A percentile compares a stretch with the other conserved stretches of the same genome.
Conservation (phyloP, 2,888 invertebrate species). For the Metacarcinus magister region DNA sequence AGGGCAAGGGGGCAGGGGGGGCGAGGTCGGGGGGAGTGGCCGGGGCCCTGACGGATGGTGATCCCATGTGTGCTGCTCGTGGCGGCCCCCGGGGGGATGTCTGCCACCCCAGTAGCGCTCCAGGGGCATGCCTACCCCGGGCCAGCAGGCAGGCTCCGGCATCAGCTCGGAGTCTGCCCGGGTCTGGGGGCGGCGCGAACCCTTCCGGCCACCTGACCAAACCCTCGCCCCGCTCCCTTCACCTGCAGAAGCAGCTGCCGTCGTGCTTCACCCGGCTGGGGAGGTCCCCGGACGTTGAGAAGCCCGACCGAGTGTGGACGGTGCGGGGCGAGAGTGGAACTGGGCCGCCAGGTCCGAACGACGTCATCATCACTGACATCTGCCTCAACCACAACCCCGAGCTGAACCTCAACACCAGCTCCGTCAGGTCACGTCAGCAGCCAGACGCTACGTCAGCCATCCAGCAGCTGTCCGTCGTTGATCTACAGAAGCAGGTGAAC, state of each 20-base stretch:
- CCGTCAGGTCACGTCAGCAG: slow-evolving; percentile 50
- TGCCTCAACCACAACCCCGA: slow-evolving; percentile 72
- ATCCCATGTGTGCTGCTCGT: slow-evolving; percentile 73
- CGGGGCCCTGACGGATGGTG: slow-evolving; percentile 73
- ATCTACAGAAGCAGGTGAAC: slow-evolving; percentile 54
- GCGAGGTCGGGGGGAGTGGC: slow-evolving; percentile 68
- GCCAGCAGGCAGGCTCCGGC: slow-evolving; percentile 57
- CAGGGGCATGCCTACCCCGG: slow-evolving; percentile 62
- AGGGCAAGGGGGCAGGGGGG: slow-evolving; percentile 70
- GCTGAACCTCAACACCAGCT: slow-evolving; percentile 67
- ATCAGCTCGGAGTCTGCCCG: slow-evolving; percentile 62
- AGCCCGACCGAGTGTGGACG: slow-evolving; percentile 70
- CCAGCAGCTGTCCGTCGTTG: slow-evolving; percentile 56
- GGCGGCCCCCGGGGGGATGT: slow-evolving; percentile 71
- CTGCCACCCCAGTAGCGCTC: slow-evolving; percentile 69
- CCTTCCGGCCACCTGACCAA: slow-evolving; percentile 65
- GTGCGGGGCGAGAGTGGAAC: slow-evolving; percentile 62
- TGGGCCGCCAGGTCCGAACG: slow-evolving; percentile 54
- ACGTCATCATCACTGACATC: slow-evolving; percentile 71
- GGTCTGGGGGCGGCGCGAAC: slow-evolving; percentile 52
- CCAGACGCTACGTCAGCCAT: not conserved
- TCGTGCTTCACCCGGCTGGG: slow-evolving; percentile 60
- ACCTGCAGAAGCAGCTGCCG: slow-evolving; percentile 52
- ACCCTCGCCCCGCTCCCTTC: slow-evolving; percentile 70
- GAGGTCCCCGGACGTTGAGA: slow-evolving; percentile 67